These are phyloP conservation scores for Coranthus polyacanthus DNA, from an alignment of 2,797 vertebrate genomes.

Conservation along the genomic window DNA sequence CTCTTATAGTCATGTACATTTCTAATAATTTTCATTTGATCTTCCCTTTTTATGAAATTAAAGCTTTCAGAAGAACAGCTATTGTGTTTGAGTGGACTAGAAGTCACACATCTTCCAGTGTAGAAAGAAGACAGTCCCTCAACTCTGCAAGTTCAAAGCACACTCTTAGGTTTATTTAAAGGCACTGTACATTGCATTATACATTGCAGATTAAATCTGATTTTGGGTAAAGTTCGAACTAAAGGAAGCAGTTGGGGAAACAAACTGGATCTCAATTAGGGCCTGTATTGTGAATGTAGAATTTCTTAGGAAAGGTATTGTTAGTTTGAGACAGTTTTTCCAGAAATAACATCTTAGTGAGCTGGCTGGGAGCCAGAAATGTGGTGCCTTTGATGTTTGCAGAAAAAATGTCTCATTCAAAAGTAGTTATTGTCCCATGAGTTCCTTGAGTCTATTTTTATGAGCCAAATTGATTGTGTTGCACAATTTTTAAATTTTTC, in stretches of 20 bases:
- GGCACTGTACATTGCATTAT: neutral
- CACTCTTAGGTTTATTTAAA: constrained; percentile 5
- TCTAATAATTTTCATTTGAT: neutral
- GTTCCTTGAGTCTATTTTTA: constrained; percentile 20
- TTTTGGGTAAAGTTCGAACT: neutral
- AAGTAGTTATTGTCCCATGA: constrained; percentile 29
- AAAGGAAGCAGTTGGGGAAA: no score
- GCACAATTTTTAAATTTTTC: constrained; percentile 19
- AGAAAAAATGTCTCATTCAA: constrained; percentile 13
- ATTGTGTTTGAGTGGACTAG: neutral
- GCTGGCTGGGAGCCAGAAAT: neutral
- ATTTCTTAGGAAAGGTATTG: constrained; percentile 31
- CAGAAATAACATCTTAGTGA: constrained; percentile 23
- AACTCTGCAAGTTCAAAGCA: constrained; percentile 13
- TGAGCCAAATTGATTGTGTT: constrained; percentile 22
- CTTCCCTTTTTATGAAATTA: neutral
- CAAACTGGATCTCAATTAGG: neutral
- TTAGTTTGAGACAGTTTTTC: constrained; percentile 18
- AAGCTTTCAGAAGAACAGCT: constrained; percentile 1
- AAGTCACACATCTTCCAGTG: neutral
- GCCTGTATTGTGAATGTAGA: constrained; percentile 1
- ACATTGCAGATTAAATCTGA: neutral
- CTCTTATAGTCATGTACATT: neutral
- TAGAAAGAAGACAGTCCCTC: constrained; percentile 18
- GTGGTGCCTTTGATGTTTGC: constrained; percentile 41